Percentiles rank a stretch among this genome's conserved stretches.
Conservation (phyloP, 1,140 invertebrate species). For the Bombus vancouverensis region DNA sequence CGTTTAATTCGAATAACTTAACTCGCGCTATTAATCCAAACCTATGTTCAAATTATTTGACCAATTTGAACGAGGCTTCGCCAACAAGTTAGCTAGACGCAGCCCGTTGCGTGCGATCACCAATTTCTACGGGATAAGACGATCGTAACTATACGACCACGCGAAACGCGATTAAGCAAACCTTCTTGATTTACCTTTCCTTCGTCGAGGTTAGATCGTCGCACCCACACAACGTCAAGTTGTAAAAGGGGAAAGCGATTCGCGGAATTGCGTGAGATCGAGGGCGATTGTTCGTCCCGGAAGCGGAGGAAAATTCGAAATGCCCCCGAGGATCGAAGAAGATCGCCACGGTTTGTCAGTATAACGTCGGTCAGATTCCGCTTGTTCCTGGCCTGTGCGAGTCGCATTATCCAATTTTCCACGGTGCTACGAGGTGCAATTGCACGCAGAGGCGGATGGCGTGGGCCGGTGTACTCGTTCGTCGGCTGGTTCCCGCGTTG, state of each 20-base stretch:
- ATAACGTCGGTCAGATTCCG: neutral
- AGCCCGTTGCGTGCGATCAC: neutral
- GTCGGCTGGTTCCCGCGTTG: conserved; percentile 24
- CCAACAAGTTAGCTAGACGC: neutral
- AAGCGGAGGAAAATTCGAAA: conserved; percentile 41
- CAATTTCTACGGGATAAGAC: neutral
- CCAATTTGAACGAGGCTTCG: neutral
- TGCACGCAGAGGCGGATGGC: conserved; percentile 62
- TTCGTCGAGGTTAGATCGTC: neutral
- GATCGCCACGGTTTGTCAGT: neutral
- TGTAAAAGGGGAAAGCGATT: neutral
- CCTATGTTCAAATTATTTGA: neutral
- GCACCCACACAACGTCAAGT: neutral
- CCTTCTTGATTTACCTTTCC: neutral
- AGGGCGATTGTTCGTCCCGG: neutral
- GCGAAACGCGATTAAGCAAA: neutral
- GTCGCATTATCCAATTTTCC: conserved; percentile 65
- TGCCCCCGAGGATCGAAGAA: neutral
- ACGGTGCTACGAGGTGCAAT: conserved; percentile 49
- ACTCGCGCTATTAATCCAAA: too few relatives aligned
- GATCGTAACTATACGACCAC: neutral
- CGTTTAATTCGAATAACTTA: too few relatives aligned
- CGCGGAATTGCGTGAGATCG: neutral
- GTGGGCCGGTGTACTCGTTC: conserved; percentile 56
- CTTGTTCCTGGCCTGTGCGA: conserved; percentile 20